These are phyloP conservation scores for Drosophila fungiperda DNA, from an alignment of 2,888 invertebrate genomes.

Conservation along the genomic window DNA sequence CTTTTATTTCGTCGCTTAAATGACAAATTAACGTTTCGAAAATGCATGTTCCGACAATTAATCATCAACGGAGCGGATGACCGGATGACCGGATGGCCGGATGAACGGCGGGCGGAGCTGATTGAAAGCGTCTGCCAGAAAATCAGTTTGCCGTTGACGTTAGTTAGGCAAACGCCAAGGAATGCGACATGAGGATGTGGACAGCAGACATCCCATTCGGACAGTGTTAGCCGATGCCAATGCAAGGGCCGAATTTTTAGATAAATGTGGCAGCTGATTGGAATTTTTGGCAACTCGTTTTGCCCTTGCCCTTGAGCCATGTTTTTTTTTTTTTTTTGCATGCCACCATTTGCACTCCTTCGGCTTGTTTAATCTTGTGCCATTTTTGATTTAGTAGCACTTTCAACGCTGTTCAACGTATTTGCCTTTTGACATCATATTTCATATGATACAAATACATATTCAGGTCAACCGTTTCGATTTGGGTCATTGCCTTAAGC, in stretches of 20 bases:
- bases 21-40: conserved; percentile 79
- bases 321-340: too few relatives aligned
- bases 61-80: conserved; percentile 53
- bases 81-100: conserved; percentile 12
- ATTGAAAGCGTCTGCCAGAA: conserved; percentile 67
- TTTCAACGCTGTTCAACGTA: conserved; percentile 24
- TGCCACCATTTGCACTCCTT: not conserved
- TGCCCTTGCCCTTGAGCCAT: not conserved
- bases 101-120: conserved; percentile 34
- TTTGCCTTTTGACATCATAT: conserved; percentile 53
- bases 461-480: conserved; percentile 12
- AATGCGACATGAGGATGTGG: not conserved
- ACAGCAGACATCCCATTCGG: not conserved
- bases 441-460: conserved; percentile 36
- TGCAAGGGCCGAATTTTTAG: conserved; percentile 23
- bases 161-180: conserved; percentile 7
- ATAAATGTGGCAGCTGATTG: conserved; percentile 61
- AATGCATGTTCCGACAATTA: conserved; percentile 72
- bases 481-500: conserved; percentile 27
- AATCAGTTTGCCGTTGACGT: conserved; percentile 36
- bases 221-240: not conserved
- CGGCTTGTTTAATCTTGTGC: not conserved
- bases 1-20: conserved; percentile 48
- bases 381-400: conserved; percentile 43
- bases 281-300: conserved; percentile 48